Evolutionary conservation across 2,113 vertebrate genomes (phyloP).

Genomic region (Conger conger): DNA sequence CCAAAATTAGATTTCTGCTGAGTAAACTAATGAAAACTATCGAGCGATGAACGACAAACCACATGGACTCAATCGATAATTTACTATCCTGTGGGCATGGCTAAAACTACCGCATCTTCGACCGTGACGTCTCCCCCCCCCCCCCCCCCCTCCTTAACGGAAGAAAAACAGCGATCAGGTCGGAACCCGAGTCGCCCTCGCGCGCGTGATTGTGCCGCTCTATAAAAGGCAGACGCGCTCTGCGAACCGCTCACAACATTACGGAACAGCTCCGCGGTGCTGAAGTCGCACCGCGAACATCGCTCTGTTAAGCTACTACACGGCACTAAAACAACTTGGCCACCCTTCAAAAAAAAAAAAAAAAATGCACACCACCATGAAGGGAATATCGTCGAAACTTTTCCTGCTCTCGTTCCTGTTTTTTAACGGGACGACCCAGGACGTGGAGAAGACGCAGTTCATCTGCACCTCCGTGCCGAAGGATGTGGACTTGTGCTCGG

Average conservation of each 20-base stretch:
- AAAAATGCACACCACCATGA: constrained; percentile 49
- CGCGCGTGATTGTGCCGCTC: constrained; percentile 63
- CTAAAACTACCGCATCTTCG: constrained; percentile 46
- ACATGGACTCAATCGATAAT: constrained; percentile 27
- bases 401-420: constrained; percentile 67
- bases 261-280: constrained; percentile 45
- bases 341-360: not conserved
- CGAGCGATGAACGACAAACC: not conserved
- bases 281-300: constrained; percentile 37
- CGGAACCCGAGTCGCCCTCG: constrained; percentile 38
- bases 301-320: not conserved
- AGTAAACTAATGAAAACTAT: not conserved
- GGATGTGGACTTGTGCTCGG: constrained; percentile 91
- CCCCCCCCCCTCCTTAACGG: constrained; percentile 39
- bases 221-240: constrained; percentile 66
- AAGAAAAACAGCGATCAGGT: constrained; percentile 42
- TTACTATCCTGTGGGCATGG: constrained; percentile 46
- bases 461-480: constrained; percentile 95
- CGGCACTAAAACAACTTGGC: not conserved
- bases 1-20: not conserved
- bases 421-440: constrained; percentile 70
- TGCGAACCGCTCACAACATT: constrained; percentile 51
- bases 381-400: constrained; percentile 67
- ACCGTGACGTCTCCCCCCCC: constrained; percentile 50
- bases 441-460: constrained; percentile 90